Evolutionary conservation across 2,797 vertebrate genomes (phyloP), one percentile per base, ranked within the genome.

Genomic region (Acanthopagrus latus): DNA sequence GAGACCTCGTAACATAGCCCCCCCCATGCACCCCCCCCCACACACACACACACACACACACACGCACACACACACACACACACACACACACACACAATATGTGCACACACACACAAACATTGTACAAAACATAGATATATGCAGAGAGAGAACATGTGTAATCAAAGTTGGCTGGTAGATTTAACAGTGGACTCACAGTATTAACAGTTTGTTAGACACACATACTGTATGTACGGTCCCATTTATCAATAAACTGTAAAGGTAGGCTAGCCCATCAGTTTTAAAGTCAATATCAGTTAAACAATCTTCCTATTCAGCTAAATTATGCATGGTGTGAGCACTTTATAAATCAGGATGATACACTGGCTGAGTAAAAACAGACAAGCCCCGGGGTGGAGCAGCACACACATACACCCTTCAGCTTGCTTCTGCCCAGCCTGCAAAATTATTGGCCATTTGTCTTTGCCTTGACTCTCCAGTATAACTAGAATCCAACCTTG

Each of bases 341-440:
- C 74, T 82, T 78, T 33, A 82, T 74, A 71, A 82, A 76, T 86
- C 58, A 81, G n/a, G 46, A 58, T 78, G 72, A 71, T 74, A 58
- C 21, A 72, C 14, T 27, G 44, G 55, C 33, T 1, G 7, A 64
- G 66, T 66, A 46, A 73, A 50, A 64, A 62, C 56, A 63, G 59
- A 72, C 56, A 77, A 64, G 47, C 14, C 25, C 25, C 17, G 63
- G 18, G 52, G 13, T 73, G 33, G 33, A 9, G 33, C 58, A 48
- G 9, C 17, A 55, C 11, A 20, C 46, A 27, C 10, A 54, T n/a
- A 23, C 18, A 16, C 59, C 57, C 11, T 21, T 70, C 25, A 16
- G 17, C 23, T 68, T 46, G 27, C 16, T 23, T 54, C 18, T 48
- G 51, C 16, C 63, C 25, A 55, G 9, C 20, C 7, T 54, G 23